Evolutionary conservation across 2,888 invertebrate species (phyloP).

Genomic region (Cerastis rubricosa): DNA sequence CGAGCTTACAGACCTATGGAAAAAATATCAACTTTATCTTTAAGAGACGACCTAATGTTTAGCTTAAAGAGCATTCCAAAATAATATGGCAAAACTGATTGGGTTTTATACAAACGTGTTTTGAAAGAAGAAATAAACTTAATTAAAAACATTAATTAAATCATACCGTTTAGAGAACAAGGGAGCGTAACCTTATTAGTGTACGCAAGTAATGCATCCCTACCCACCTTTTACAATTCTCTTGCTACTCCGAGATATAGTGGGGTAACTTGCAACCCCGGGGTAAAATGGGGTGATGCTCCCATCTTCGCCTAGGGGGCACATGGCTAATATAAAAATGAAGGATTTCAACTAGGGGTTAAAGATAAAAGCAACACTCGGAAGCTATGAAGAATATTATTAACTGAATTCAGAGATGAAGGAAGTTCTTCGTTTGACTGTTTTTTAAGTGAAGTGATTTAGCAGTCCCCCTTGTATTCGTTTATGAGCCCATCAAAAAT

Average conservation of each 20-base stretch:
- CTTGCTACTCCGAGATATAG: slow-evolving; percentile 35
- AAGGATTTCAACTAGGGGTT: slow-evolving; percentile 42
- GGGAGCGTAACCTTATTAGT: slow-evolving; percentile 33
- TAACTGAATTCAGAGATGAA: slow-evolving; percentile 32
- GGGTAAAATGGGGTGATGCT: slow-evolving; percentile 47
- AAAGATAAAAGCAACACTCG: slow-evolving; percentile 26
- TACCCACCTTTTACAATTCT: slow-evolving; percentile 40
- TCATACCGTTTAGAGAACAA: slow-evolving; percentile 21
- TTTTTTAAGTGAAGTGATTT: slow-evolving; percentile 24
- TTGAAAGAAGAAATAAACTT: background rate
- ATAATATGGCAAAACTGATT: background rate
- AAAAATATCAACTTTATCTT: background rate
- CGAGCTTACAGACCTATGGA: background rate
- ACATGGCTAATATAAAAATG: slow-evolving; percentile 49
- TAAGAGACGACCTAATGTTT: background rate
- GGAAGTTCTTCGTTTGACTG: background rate
- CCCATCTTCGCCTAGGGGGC: slow-evolving; percentile 37
- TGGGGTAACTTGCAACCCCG: slow-evolving; percentile 46
- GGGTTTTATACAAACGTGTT: background rate
- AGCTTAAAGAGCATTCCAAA: background rate
- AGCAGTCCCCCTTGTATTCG: background rate
- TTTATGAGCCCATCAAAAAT: background rate
- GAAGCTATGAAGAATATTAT: slow-evolving; percentile 32
- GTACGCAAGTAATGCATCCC: slow-evolving; percentile 43
- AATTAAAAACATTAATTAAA: slow-evolving; percentile 35